Evolutionary conservation across 2,888 invertebrate genomes (phyloP), one percentile per base, ranked within the genome.

Genomic region (Stramonita haemastoma): DNA sequence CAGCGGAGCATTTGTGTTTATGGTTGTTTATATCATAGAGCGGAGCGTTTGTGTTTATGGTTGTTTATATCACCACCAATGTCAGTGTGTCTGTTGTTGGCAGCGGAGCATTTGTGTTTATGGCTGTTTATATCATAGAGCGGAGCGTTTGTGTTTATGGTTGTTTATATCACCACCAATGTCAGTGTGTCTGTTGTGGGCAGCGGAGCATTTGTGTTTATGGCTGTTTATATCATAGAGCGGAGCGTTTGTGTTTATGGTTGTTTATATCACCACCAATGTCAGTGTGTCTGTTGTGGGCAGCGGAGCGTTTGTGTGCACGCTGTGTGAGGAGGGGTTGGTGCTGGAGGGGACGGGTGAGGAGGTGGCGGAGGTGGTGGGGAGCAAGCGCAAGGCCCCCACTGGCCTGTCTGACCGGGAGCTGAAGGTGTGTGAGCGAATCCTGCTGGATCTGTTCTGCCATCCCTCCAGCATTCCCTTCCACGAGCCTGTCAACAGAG

Each of bases 381-480:
- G 34, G 17, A 26, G 19, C 26, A 96, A 96, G 90, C 96, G 94
- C 95, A 96, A 90, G 96, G 96, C 94, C 70, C 93, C 93, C 0
- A 92, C 93, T 46, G 96, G 95, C 5, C 93, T 96, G 15, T 92
- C 94, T 22, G 95, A 95, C 36, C 92, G 92, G 81, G 95, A 96
- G 89, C 91, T 94, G 26, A 95, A 94, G 94, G 89, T 91, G 56
- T 91, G 91, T 73, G 90, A 91, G 89, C 87, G 91, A 57, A 97
- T 99, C 92, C 97, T 98, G 91, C 97, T 99, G 93, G 98, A 98
- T 96, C 97, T 99, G 93, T 98, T 98, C 96, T 98, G 98, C 96
- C 98, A 98, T 96, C 98, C 98, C 96, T 97, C 97, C 93, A 98
- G 98, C 96, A 97, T 98, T 94, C 97, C 98, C 91, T 98, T 99